Evolutionary conservation across 2,888 invertebrate genomes (phyloP).

Genomic region (Archaeoteleia sp.): DNA sequence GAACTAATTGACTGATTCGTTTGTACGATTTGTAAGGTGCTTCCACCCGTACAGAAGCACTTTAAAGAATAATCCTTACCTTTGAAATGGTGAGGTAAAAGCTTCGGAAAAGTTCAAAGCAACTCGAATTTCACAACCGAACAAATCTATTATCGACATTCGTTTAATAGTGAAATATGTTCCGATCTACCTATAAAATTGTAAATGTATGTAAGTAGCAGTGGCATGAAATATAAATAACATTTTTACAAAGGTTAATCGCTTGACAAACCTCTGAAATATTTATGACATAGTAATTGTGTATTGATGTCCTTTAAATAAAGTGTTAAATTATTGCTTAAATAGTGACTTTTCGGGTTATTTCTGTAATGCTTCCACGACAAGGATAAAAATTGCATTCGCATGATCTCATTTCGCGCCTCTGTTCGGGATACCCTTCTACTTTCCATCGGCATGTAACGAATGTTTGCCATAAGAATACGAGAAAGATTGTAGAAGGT

Average conservation of each 20-base stretch:
- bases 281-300: too few species aligned
- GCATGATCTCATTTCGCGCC: conserved; percentile 2
- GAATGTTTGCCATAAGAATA: conserved; percentile 8
- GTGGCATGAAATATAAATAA: too few species aligned
- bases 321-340: neutral
- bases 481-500: conserved; percentile 8
- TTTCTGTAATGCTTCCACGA: neutral
- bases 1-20: conserved; percentile 1
- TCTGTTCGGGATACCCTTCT: neutral
- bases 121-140: conserved; percentile 1
- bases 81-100: neutral
- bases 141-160: too few species aligned
- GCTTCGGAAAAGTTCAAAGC: conserved; percentile 1
- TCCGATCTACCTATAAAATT: too few species aligned
- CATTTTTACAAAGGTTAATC: too few species aligned
- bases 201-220: too few species aligned
- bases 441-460: neutral
- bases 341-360: neutral
- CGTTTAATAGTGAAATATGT: too few species aligned
- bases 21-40: neutral
- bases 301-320: too few species aligned
- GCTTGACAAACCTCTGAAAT: too few species aligned
- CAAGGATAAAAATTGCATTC: neutral
- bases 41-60: neutral
- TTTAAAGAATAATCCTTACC: conserved; percentile 3